Base-by-base conservation (phyloP, 2,113 vertebrate species). In the Epinephelus lanceolatus region DNA sequence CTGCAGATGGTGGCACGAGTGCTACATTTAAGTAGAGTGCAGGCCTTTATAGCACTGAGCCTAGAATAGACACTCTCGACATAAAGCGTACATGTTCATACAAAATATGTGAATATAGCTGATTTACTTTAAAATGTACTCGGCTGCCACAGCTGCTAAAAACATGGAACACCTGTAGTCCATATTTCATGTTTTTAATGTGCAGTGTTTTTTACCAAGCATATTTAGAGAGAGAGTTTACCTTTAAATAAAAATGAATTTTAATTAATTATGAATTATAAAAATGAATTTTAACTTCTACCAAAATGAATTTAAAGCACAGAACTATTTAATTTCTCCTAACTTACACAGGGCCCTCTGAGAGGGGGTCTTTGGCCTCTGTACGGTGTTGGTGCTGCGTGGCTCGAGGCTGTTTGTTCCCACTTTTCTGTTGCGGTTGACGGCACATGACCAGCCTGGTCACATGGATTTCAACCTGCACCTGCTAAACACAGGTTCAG, bases 401-500 rank as follows among this genome's bases (percentile, higher is more conserved):
- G 97, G 97, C 97, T 96, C 96, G 96, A 95, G 96, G 96, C 96
- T 97, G 98, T 99, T 98, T 98, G 98, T 96, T 96, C 94, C 98
- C 98, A 99, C 98, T 98, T 97, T 98, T 99, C 98, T 98, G 98
- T 96, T 97, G 97, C 95, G 98, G 98, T 99, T 99, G 98, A 99
- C 96, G 96, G 97, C 97, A 97, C 98, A 99, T 98, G 97, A 97
- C 95, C 96, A 95, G 95, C 95, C 95, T 95, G 96, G 97, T 96
- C 96, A 96, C 96, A 96, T 95, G 95, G 97, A 98, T 97, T 96
- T 96, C 94, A 95, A 95, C 96, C 95, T 92, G 92, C 95, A 96
- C 67, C 81, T 15, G 62, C 71, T 55, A 83, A 84, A 71, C 71
- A 37, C 23, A 73, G 57, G 11, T 49, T 71, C 63, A 76, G 6